Evolutionary conservation across 2,888 invertebrate genomes (phyloP).

Genomic region (Zootermopsis nevadensis): DNA sequence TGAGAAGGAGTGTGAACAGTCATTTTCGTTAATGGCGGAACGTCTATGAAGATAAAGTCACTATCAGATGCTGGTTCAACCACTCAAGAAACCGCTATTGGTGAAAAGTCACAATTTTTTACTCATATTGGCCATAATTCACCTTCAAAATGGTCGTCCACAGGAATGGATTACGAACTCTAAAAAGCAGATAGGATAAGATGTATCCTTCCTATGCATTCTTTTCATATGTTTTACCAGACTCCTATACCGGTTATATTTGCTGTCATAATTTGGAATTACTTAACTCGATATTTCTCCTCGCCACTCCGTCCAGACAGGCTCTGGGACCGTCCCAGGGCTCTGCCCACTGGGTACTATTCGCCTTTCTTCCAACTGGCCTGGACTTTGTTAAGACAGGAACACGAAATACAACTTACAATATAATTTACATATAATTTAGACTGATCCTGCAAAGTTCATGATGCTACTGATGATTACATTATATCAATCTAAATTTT

Average conservation of each 20-base stretch:
- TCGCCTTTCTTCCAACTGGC: too few species aligned
- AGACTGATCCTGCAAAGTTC: too few species aligned
- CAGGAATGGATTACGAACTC: neutral
- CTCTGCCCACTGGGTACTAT: too few species aligned
- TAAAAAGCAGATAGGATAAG: neutral
- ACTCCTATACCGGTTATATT: neutral
- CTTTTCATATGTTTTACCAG: neutral
- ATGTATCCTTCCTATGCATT: neutral
- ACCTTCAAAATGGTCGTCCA: neutral
- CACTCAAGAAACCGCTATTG: slow-evolving; percentile 5
- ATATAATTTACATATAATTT: too few species aligned
- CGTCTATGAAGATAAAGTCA: neutral
- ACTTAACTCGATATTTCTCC: too few species aligned
- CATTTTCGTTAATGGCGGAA: slow-evolving; percentile 16
- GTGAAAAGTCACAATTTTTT: neutral
- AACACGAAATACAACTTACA: too few species aligned
- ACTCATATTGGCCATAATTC: neutral
- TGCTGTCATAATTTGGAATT: neutral
- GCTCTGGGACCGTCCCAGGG: too few species aligned
- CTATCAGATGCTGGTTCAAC: neutral
- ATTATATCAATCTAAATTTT: too few species aligned
- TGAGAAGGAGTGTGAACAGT: neutral
- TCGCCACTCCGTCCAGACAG: too few species aligned
- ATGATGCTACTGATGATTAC: too few species aligned
- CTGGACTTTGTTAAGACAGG: too few species aligned